Evolutionary conservation across 2,888 invertebrate species (phyloP).

Genomic region (Limnephilus lunatus): DNA sequence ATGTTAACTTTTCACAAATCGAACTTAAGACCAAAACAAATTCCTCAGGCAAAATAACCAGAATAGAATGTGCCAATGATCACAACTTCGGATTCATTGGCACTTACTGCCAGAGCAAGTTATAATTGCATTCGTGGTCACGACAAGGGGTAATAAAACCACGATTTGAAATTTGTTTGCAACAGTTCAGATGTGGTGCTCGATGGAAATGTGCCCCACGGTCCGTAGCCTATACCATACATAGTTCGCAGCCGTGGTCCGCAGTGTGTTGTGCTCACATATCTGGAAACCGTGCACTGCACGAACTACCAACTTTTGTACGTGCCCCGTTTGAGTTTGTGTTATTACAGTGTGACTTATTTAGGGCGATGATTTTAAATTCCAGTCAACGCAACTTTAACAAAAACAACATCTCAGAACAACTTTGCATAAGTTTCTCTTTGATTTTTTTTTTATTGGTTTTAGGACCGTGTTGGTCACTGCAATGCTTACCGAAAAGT

Average conservation of each 20-base stretch:
- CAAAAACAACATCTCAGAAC: neutral
- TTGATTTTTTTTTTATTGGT: too few species aligned
- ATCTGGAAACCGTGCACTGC: neutral
- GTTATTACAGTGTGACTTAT: neutral
- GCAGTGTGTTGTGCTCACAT: neutral
- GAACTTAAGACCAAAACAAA: neutral
- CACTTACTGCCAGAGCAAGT: neutral
- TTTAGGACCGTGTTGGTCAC: too few species aligned
- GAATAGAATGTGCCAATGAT: neutral
- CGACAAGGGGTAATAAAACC: neutral
- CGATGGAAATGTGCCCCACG: neutral
- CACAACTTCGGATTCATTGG: conserved; percentile 5
- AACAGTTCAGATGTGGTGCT: neutral
- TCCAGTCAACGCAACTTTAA: neutral
- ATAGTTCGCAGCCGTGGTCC: neutral
- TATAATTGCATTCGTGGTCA: conserved; percentile 31
- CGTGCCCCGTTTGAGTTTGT: neutral
- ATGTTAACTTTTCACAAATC: neutral
- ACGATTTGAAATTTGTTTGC: conserved; percentile 13
- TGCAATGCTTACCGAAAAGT: too few species aligned
- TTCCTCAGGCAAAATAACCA: neutral
- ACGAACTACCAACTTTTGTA: neutral
- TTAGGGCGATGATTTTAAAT: neutral
- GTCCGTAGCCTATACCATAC: neutral
- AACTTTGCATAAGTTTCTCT: neutral